Evolutionary conservation across 1,140 invertebrate genomes (phyloP).

Genomic region (Drosophila ogumai): DNA sequence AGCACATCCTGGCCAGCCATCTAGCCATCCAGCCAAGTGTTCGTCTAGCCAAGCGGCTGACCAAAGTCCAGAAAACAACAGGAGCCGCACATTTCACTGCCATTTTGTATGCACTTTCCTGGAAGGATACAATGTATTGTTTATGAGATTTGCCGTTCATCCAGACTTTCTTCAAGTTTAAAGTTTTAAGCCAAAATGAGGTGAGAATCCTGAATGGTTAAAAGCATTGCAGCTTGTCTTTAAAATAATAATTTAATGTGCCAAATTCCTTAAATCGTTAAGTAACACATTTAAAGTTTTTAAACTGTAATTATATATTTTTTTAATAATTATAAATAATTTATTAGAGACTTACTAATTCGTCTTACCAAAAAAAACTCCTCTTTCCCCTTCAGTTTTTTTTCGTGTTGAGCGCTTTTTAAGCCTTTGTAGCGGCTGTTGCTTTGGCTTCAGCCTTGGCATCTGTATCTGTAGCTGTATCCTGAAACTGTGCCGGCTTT

Average conservation of each 20-base stretch:
- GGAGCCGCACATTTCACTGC: conserved; percentile 49
- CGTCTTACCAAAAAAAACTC: not conserved
- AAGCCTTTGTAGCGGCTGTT: conserved; percentile 75
- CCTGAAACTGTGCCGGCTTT: conserved; percentile 59
- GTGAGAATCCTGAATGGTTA: conserved; percentile 4
- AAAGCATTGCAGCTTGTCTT: not conserved
- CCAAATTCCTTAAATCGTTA: no score
- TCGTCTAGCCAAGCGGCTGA: conserved; percentile 52
- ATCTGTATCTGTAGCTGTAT: conserved; percentile 37
- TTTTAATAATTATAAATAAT: not conserved
- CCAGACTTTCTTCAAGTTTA: not conserved
- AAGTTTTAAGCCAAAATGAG: not conserved
- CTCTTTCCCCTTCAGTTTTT: conserved; percentile 16
- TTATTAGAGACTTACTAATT: conserved; percentile 8
- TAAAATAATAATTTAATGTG: not conserved
- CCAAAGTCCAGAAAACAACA: conserved; percentile 46
- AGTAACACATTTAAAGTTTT: no score
- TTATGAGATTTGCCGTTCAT: conserved; percentile 19
- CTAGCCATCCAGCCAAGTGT: conserved; percentile 48
- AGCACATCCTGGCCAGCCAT: conserved; percentile 7
- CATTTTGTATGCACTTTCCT: conserved; percentile 25
- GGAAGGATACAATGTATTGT: conserved; percentile 25
- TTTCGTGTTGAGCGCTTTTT: conserved; percentile 60
- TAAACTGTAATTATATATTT: no score
- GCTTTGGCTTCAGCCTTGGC: conserved; percentile 43